Percentiles rank a stretch among this genome's conserved stretches.
Evolutionary conservation across 64 coral and sea anemone genomes (phyloP).

Genomic region (Dendrophyllia cribrosa): DNA sequence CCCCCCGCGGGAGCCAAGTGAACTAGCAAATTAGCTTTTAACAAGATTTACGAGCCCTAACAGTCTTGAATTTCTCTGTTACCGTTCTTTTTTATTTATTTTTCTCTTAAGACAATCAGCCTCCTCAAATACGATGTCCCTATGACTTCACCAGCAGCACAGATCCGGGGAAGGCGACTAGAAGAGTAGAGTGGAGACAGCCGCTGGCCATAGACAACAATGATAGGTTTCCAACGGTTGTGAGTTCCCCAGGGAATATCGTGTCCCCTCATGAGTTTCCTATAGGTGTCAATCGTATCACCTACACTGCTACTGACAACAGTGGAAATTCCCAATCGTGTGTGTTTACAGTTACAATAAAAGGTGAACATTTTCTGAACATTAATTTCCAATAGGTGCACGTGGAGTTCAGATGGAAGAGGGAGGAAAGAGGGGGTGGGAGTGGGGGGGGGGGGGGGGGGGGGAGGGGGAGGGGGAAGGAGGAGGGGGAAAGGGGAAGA

Average conservation of each 20-base stretch:
- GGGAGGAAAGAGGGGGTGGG: background rate
- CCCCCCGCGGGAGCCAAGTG: no score
- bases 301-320: slow-evolving; percentile 78
- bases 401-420: background rate
- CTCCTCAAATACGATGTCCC: slow-evolving; percentile 74
- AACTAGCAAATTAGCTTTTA: no score
- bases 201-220: slow-evolving; percentile 74
- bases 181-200: slow-evolving; percentile 50
- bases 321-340: slow-evolving; percentile 75
- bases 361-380: slow-evolving; percentile 41
- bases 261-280: slow-evolving; percentile 80
- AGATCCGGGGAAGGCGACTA: slow-evolving; percentile 60
- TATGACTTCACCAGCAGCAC: slow-evolving; percentile 41
- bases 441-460: no score
- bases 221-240: slow-evolving; percentile 60
- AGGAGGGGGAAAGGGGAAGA: no score
- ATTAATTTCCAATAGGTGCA: no score
- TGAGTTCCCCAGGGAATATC: slow-evolving; percentile 45
- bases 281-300: slow-evolving; percentile 71
- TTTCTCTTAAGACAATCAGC: slow-evolving; percentile 65
- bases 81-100: no score
- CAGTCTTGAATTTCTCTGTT: no score
- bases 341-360: slow-evolving; percentile 72
- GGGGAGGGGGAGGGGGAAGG: no score
- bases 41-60: no score